Evolutionary conservation across 2,113 vertebrate genomes (phyloP), one percentile per base, ranked within the genome.

Genomic region (Mola mola): DNA sequence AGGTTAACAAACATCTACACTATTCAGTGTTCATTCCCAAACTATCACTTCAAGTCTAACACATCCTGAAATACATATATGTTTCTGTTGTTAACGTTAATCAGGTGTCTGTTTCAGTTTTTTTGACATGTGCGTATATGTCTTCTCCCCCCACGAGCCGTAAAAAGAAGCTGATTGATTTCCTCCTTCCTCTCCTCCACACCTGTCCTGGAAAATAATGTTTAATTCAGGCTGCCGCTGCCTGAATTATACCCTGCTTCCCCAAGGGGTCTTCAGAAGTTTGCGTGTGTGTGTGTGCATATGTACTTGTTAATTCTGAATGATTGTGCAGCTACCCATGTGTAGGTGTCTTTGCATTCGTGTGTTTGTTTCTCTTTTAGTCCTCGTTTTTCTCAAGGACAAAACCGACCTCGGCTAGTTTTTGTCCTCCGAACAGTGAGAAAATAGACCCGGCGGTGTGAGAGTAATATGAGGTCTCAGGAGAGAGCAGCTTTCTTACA

Each of bases 311-410:
- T 43, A 21, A 6, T 40, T 42, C 28, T 60, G 42, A 48, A 17
- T 50, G 59, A 38, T 25, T 33, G 53, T 28, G 56, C 24, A 8
- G 36, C 24, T 42, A 60, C 22, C 22, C 37, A 31, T 51, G 16
- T 47, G 47, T 20, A n/a, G n/a, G n/a, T n/a, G n/a, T n/a, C n/a
- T n/a, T n/a, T n/a, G n/a, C n/a, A n/a, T n/a, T n/a, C n/a, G 67
- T 31, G 40, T 57, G 55, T 60, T 16, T 67, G 52, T 56, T 52
- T 43, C 26, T 34, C 22, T 36, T 22, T 52, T 13, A 38, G 5
- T 75, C 68, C 43, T 53, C 6, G 3, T 44, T 42, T 64, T 36
- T 81, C 67, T 82, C 82, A 74, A 81, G 79, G 72, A 76, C 79
- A 49, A 42, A 25, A 37, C 19, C 40, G 43, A 34, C 72, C 68